Evolutionary conservation across 2,113 vertebrate species (phyloP), one percentile per base, ranked within the genome.

Genomic region (Candoia aspera): DNA sequence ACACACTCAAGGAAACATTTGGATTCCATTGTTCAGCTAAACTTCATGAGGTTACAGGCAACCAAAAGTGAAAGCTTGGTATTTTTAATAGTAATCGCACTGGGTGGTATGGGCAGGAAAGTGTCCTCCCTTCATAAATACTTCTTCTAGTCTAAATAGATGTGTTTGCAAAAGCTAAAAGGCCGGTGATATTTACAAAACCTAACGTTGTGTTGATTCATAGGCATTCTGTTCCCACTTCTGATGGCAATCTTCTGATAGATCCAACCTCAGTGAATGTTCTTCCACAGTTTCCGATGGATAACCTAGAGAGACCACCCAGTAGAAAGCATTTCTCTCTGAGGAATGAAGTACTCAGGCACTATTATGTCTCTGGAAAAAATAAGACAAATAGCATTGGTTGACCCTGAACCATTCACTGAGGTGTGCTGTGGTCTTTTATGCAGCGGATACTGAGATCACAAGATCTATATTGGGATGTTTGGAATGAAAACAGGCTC

Each of bases 71-170:
- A 90, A 94, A 6, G 2, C 62, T 55, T 62, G 55, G 55, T 95
- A 11, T 87, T 93, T 96, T 94, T 94, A 84, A 92, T 92, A 93
- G 90, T 37, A n/a, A 5, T 19, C 88, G 1, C 17, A n/a, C 73
- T 94, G 92, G 93, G 94, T 95, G 95, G 93, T 49, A 84, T 93
- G 89, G 91, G 94, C 91, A 68, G 89, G 93, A 23, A 37, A 90
- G 29, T 91, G 64, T 95, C 88, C 90, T 86, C 85, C 92, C 93
- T 96, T 95, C 96, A 96, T 84, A 84, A 59, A 3, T n/a, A 91
- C 87, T 79, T 94, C 90, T 91, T 60, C 90, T 92, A 37, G 29
- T 42, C 46, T 54, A 93, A 95, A 93, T 95, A 92, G 91, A 94
- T 90, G 85, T 91, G 86, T 95, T 96, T 94, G 79, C 93, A 95